phyloP scores from a whole-genome alignment of 2,888 invertebrate species.

The Eledona agricola region DNA sequence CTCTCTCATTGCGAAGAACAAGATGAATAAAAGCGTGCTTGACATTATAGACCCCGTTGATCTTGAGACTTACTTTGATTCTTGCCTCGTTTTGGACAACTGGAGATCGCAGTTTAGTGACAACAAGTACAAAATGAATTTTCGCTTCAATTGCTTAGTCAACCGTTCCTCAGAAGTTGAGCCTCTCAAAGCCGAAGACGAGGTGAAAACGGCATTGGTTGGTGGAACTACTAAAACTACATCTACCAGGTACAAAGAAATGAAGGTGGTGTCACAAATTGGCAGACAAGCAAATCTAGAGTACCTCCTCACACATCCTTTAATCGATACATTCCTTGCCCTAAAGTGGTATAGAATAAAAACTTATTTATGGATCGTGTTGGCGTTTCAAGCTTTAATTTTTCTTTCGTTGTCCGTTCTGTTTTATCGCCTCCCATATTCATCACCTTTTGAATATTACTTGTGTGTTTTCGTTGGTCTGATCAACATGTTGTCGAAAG shows the following conservation, averaged over 20 bases:
- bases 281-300: conserved; percentile 14
- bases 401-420: neutral
- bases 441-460: neutral
- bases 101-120: conserved; percentile 13
- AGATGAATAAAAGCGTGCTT: conserved; percentile 1
- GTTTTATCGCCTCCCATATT: conserved; percentile 13
- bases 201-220: too few relatives aligned
- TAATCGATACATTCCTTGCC: conserved; percentile 25
- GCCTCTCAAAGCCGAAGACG: too few relatives aligned
- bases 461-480: conserved; percentile 1
- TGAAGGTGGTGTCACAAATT: conserved; percentile 14
- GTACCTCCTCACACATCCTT: conserved; percentile 23
- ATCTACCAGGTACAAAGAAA: too few relatives aligned
- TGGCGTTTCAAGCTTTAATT: conserved; percentile 8
- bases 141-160: conserved; percentile 20
- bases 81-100: conserved; percentile 10
- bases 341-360: conserved; percentile 25
- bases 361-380: conserved; percentile 9
- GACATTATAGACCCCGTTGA: conserved; percentile 17
- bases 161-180: neutral
- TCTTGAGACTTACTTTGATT: conserved; percentile 19
- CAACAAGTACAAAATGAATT: conserved; percentile 21
- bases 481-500: conserved; percentile 15
- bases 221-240: too few relatives aligned
- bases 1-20: conserved; percentile 6